A percentile compares a stretch with the other conserved stretches of the same genome.
Conservation (phyloP, 2,888 invertebrate species). For the Campopleginae sp. region DNA sequence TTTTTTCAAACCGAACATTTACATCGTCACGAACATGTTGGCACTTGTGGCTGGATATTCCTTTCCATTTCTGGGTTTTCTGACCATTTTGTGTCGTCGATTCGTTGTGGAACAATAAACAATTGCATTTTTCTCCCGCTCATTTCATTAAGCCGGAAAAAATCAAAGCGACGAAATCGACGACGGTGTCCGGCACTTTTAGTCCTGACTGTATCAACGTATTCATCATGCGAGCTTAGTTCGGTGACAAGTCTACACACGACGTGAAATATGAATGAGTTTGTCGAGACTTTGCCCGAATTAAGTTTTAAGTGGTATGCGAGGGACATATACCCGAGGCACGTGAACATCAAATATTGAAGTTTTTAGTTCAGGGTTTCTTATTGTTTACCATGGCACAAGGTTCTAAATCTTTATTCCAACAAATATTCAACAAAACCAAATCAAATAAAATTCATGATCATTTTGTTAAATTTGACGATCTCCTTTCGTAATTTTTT, state of each 20-base stretch:
- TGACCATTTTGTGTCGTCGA: not conserved
- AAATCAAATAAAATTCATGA: not conserved
- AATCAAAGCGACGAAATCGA: not conserved
- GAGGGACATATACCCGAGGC: not conserved
- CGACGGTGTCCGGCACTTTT: not conserved
- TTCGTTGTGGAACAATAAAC: not conserved
- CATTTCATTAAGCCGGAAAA: not conserved
- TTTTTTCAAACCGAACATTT: not conserved
- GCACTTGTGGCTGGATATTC: not conserved
- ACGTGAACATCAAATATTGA: constrained; percentile 15
- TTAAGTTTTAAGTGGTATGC: constrained; percentile 46
- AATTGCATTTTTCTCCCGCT: not conserved
- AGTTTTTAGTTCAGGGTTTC: constrained; percentile 8
- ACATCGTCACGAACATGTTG: not conserved
- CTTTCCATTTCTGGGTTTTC: not conserved
- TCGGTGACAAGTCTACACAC: constrained; percentile 17
- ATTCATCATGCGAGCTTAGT: not conserved
- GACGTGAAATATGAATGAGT: constrained; percentile 52
- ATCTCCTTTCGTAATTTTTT: not conserved
- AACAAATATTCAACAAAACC: not conserved
- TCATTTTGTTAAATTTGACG: not conserved
- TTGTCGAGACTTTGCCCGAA: constrained; percentile 40
- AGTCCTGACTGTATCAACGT: not conserved
- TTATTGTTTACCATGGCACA: not conserved
- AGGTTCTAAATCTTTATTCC: not conserved